Evolutionary conservation across 2,888 invertebrate genomes (phyloP).

Genomic region (Pammene aurita): DNA sequence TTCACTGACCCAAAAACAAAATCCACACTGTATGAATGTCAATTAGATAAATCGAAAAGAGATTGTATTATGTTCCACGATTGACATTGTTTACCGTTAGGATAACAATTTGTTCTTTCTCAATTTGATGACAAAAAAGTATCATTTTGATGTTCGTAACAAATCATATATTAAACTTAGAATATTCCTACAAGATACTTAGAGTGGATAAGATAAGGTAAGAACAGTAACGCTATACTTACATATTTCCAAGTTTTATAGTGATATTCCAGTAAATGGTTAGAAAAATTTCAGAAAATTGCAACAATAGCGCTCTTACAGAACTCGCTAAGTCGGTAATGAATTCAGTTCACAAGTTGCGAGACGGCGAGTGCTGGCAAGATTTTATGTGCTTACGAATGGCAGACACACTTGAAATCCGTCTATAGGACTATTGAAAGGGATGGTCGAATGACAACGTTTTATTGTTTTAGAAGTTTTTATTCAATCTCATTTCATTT

Average conservation of each 20-base stretch:
- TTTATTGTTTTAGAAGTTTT: not conserved
- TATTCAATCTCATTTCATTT: not conserved
- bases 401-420: not conserved
- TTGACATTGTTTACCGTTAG: too few species aligned
- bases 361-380: constrained; percentile 1
- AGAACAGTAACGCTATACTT: not conserved
- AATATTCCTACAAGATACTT: too few species aligned
- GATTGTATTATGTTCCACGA: too few species aligned
- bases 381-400: not conserved
- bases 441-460: constrained; percentile 8
- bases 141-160: too few species aligned
- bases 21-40: too few species aligned
- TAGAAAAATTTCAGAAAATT: constrained; percentile 21
- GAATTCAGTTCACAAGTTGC: constrained; percentile 24
- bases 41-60: too few species aligned
- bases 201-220: not conserved
- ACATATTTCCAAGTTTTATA: not conserved
- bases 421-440: constrained; percentile 6
- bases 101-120: too few species aligned
- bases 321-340: constrained; percentile 22
- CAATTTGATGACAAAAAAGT: too few species aligned
- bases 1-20: too few species aligned
- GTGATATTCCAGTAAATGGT: constrained; percentile 12
- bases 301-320: not conserved
- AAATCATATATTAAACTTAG: too few species aligned